Conservation (phyloP, 2,888 invertebrate species). For the Micoletzkya japonica region DNA sequence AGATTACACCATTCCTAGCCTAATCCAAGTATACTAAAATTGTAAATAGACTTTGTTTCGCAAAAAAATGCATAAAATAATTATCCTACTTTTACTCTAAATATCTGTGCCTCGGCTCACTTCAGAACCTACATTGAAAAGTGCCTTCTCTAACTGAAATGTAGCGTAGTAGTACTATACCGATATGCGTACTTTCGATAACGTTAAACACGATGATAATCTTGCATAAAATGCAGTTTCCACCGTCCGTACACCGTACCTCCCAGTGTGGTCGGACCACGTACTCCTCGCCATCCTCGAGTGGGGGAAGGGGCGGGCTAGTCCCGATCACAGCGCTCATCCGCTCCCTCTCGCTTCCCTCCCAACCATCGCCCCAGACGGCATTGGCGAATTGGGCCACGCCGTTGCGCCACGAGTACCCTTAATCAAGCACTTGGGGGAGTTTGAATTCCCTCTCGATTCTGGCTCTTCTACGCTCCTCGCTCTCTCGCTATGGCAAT, state of each 20-base stretch:
- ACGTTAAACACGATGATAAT: background rate
- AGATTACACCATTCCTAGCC: too few relatives aligned
- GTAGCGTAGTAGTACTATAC: too few relatives aligned
- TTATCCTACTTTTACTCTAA: too few relatives aligned
- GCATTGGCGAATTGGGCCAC: slow-evolving; percentile 18
- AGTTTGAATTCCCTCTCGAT: background rate
- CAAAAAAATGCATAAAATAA: too few relatives aligned
- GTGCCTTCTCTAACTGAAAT: too few relatives aligned
- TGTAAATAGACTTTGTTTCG: too few relatives aligned
- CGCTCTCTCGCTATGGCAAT: background rate
- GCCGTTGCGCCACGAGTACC: slow-evolving; percentile 24
- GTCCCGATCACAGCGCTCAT: background rate
- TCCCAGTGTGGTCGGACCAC: slow-evolving; percentile 17
- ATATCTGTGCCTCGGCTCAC: too few relatives aligned
- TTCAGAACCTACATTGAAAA: too few relatives aligned
- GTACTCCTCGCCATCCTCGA: slow-evolving; percentile 25
- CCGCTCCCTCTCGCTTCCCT: background rate
- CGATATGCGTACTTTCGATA: too few relatives aligned
- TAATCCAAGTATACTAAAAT: too few relatives aligned
- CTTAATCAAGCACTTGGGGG: too few relatives aligned
- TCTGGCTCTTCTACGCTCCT: too few relatives aligned
- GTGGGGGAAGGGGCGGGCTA: background rate
- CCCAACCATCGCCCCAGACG: background rate
- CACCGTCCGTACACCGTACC: slow-evolving; percentile 1
- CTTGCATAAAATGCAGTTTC: background rate